phyloP scores from a whole-genome alignment of 2,797 vertebrate species.

The Coregonus suidteri region DNA sequence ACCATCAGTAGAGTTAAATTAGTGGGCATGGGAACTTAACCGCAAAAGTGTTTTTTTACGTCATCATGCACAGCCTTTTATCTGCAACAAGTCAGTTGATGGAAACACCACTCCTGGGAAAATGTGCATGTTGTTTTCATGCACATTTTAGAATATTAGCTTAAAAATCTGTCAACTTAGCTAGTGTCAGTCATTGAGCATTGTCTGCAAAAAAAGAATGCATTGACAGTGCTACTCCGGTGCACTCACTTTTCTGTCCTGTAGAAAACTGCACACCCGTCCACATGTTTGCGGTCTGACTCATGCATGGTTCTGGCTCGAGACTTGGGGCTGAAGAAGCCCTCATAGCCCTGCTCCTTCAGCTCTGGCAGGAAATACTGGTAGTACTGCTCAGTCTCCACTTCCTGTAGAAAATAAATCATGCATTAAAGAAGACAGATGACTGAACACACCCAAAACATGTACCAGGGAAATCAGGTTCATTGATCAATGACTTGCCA shows the following conservation, averaged over 20 bases:
- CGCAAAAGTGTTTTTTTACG: too few relatives aligned
- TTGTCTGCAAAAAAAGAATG: not conserved
- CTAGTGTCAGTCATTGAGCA: not conserved
- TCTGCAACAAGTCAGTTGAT: too few relatives aligned
- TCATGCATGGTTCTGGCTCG: slow-evolving; percentile 98
- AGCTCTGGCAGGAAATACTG: slow-evolving; percentile 94
- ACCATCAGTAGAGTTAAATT: too few relatives aligned
- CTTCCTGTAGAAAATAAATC: slow-evolving; percentile 78
- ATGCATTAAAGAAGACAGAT: not conserved
- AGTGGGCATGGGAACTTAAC: too few relatives aligned
- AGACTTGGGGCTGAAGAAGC: slow-evolving; percentile 98
- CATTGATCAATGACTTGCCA: not conserved
- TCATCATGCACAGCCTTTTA: too few relatives aligned
- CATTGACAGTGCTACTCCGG: too few relatives aligned
- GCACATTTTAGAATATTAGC: too few relatives aligned
- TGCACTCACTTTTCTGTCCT: slow-evolving; percentile 90
- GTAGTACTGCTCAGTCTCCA: slow-evolving; percentile 98
- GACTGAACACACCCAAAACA: not conserved
- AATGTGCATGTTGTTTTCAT: too few relatives aligned
- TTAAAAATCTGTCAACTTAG: too few relatives aligned
- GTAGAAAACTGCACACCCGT: slow-evolving; percentile 97
- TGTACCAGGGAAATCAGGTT: too few relatives aligned
- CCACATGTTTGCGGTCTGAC: slow-evolving; percentile 95
- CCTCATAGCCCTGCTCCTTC: slow-evolving; percentile 95
- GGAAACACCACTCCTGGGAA: too few relatives aligned